Evolutionary conservation across 2,888 invertebrate genomes (phyloP).

Genomic region (Strigamia transsilvanica): DNA sequence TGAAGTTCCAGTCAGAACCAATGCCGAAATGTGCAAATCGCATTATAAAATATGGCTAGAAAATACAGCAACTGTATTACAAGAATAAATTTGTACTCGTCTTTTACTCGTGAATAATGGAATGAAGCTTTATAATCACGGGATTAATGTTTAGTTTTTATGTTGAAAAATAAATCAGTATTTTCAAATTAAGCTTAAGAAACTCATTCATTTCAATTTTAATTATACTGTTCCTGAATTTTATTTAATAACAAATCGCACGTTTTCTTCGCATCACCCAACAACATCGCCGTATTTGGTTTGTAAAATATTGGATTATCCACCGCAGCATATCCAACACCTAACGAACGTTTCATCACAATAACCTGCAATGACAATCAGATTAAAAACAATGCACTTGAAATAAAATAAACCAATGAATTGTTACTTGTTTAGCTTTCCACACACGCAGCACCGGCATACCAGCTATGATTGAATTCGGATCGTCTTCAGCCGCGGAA

Average conservation of each 20-base stretch:
- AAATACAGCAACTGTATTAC: not conserved
- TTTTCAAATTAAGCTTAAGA: not conserved
- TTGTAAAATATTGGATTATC: constrained; percentile 94
- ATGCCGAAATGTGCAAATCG: not conserved
- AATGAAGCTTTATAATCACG: not conserved
- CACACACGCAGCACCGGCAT: constrained; percentile 92
- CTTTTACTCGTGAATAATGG: not conserved
- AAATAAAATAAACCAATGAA: not conserved
- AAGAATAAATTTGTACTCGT: not conserved
- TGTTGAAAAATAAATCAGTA: not conserved
- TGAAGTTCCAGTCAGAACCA: too few species aligned
- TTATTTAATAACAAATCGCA: constrained; percentile 81
- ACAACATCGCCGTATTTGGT: constrained; percentile 81
- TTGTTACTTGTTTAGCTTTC: constrained; percentile 79
- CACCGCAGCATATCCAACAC: constrained; percentile 88
- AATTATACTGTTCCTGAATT: constrained; percentile 67
- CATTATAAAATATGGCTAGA: not conserved
- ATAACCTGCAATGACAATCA: constrained; percentile 71
- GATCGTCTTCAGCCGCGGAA: constrained; percentile 88
- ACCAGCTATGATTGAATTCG: constrained; percentile 88
- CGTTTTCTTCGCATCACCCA: constrained; percentile 91
- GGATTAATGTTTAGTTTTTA: not conserved
- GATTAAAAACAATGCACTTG: not conserved
- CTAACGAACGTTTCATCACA: constrained; percentile 88
- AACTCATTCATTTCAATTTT: not conserved